These are phyloP conservation scores for Pyralis farinalis DNA, from an alignment of 2,888 invertebrate genomes.

Conservation along the genomic window DNA sequence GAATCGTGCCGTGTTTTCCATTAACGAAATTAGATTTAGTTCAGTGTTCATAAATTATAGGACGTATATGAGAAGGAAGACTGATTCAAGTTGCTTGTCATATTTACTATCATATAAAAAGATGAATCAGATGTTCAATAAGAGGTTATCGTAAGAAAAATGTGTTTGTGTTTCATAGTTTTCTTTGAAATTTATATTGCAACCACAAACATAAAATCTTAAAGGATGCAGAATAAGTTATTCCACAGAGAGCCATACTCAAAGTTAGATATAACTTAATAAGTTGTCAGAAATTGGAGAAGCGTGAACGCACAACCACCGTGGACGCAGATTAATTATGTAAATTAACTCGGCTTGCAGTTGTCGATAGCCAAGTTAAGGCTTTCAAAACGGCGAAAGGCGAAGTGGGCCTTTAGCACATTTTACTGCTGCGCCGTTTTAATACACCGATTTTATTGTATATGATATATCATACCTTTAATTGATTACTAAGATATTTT, in stretches of 20 bases:
- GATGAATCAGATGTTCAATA: no score
- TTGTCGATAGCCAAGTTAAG: constrained; percentile 47
- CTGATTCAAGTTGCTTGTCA: background rate
- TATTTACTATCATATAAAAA: constrained; percentile 1
- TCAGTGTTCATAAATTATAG: constrained; percentile 35
- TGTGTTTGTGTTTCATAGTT: no score
- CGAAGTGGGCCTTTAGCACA: no score
- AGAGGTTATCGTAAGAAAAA: no score
- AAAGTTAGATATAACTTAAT: constrained; percentile 26
- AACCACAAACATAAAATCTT: background rate
- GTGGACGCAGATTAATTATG: constrained; percentile 58
- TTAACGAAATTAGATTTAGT: constrained; percentile 48
- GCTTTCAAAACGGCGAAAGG: constrained; percentile 38
- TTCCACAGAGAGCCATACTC: constrained; percentile 14
- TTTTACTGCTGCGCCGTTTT: no score
- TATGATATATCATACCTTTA: no score
- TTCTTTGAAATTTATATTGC: background rate
- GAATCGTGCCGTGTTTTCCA: constrained; percentile 31
- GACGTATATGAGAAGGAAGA: constrained; percentile 23
- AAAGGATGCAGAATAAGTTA: background rate
- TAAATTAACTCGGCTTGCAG: constrained; percentile 54
- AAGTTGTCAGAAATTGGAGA: constrained; percentile 38
- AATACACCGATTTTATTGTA: no score
- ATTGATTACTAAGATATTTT: no score
- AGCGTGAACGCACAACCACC: constrained; percentile 32